Evolutionary conservation across 2,113 vertebrate species (phyloP).

Genomic region (Pachycephala philippinensis): DNA sequence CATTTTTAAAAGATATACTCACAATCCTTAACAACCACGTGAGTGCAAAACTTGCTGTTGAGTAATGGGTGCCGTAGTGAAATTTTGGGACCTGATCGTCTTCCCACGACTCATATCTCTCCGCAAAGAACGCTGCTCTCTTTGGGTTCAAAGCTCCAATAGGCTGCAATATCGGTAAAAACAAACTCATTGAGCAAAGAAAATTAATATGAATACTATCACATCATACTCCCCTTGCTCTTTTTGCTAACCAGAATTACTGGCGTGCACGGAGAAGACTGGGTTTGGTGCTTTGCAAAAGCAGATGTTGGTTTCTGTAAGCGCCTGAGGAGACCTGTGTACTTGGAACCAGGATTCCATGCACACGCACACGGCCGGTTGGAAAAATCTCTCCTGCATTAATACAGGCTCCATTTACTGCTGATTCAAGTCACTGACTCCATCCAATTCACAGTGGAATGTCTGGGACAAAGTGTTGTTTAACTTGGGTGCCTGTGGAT

Average conservation of each 20-base stretch:
- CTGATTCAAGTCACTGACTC: not conserved
- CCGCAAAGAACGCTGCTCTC: constrained; percentile 92
- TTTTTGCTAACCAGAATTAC: not conserved
- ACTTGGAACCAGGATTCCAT: not conserved
- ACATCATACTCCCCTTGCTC: not conserved
- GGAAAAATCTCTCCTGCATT: not conserved
- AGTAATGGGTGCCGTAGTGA: constrained; percentile 98
- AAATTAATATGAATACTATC: not conserved
- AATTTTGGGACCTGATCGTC: constrained; percentile 97
- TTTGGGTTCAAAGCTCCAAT: constrained; percentile 96
- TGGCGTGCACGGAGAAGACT: not conserved
- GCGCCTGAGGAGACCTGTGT: not conserved
- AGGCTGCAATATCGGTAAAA: constrained; percentile 72
- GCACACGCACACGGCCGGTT: not conserved
- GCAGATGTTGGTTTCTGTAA: not conserved
- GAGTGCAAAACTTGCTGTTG: constrained; percentile 92
- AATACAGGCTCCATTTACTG: not conserved
- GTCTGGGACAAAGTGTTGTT: not conserved
- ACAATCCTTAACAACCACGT: constrained; percentile 95
- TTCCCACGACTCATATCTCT: constrained; percentile 94
- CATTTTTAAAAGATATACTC: constrained; percentile 63
- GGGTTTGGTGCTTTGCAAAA: not conserved
- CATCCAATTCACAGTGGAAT: not conserved
- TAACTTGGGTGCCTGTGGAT: not conserved
- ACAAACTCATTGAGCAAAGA: not conserved